Evolutionary conservation across 2,888 invertebrate genomes (phyloP).

Genomic region (Helicoverpa assulta): DNA sequence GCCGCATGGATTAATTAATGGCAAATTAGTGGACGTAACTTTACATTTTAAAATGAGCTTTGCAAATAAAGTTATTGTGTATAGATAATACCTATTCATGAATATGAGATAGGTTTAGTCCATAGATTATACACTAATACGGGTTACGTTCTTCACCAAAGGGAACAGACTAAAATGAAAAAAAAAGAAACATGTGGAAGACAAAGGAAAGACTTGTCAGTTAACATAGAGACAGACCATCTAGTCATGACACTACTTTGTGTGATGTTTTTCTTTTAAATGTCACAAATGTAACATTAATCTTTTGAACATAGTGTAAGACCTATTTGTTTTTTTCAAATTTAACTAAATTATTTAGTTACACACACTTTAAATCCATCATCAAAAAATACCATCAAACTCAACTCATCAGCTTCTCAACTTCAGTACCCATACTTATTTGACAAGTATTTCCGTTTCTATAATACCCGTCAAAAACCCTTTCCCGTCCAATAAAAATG

Average conservation of each 20-base stretch:
- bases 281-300: too few relatives aligned
- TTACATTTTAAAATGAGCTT: too few relatives aligned
- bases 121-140: too few relatives aligned
- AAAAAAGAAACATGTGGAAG: background rate
- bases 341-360: too few relatives aligned
- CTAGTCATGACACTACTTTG: background rate
- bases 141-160: too few relatives aligned
- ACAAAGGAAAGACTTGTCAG: background rate
- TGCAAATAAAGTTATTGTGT: constrained; percentile 9
- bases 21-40: background rate
- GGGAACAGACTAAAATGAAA: background rate
- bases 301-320: too few relatives aligned
- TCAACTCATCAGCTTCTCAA: too few relatives aligned
- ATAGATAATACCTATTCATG: too few relatives aligned
- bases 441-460: background rate
- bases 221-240: background rate
- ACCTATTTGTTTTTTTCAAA: too few relatives aligned
- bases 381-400: too few relatives aligned
- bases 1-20: constrained; percentile 32
- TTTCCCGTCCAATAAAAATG: background rate
- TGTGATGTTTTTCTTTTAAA: background rate
- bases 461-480: background rate
- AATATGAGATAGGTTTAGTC: too few relatives aligned
- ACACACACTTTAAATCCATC: too few relatives aligned
- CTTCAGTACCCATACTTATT: background rate